Evolutionary conservation across 2,888 invertebrate species (phyloP).

Genomic region (Stenodera caucasica): DNA sequence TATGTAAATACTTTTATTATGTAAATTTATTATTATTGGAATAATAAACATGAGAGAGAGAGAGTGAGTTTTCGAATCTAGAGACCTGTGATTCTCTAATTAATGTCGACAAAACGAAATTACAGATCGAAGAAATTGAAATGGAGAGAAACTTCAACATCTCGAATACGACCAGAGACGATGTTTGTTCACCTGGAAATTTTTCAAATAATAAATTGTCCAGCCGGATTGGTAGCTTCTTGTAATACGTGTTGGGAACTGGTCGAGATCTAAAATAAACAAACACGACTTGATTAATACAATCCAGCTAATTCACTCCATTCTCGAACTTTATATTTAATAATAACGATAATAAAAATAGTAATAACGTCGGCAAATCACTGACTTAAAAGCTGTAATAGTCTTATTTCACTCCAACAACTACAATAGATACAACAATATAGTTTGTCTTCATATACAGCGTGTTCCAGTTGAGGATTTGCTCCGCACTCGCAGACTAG

Average conservation of each 20-base stretch:
- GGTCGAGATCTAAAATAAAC: background rate
- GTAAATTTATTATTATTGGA: slow-evolving; percentile 26
- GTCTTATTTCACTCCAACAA: background rate
- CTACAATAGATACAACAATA: background rate
- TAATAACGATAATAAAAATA: background rate
- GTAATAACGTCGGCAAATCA: too few relatives aligned
- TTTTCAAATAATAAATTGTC: slow-evolving; percentile 1
- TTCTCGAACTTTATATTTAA: background rate
- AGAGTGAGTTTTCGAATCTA: background rate
- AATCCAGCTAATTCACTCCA: background rate
- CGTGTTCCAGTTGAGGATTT: too few relatives aligned
- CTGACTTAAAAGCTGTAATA: too few relatives aligned
- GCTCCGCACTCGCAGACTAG: too few relatives aligned
- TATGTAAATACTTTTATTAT: slow-evolving; percentile 29
- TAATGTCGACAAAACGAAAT: too few relatives aligned
- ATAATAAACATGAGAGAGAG: slow-evolving; percentile 22
- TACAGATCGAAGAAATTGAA: background rate
- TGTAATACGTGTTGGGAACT: background rate
- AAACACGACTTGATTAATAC: background rate
- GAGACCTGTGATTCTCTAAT: background rate
- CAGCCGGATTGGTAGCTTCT: background rate
- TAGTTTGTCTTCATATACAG: background rate
- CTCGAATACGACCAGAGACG: too few relatives aligned
- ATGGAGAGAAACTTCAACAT: too few relatives aligned
- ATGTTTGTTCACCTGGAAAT: background rate